Evolutionary conservation across 2,113 vertebrate genomes (phyloP), one percentile per base, ranked within the genome.

Genomic region (Poeciliopsis occidentalis): DNA sequence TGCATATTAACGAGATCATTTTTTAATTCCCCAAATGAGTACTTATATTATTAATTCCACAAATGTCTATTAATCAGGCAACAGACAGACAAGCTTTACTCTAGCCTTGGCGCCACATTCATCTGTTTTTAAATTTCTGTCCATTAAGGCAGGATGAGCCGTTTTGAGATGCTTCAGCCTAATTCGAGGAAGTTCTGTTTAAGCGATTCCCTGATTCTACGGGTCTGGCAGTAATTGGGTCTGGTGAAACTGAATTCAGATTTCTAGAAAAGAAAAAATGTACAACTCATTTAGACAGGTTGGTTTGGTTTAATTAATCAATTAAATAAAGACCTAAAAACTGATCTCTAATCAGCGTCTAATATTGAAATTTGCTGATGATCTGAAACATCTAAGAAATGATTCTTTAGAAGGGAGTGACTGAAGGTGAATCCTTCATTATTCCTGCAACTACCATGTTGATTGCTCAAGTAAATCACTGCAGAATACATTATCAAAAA

Each of bases 381-480:
- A 57, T 57, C 24, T 57, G 24, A 47, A 47, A 47, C 44, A 7
- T 47, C 17, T 47, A 2, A 57, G 17, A 64, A 8, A 64, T 64
- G 3, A 30, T 64, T 8, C 22, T 22, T 19, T 57, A 57, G 22
- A n/a, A 3, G 24, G 24, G 51, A n/a, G 19, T 57, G 24, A 10
- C 10, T n/a, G 24, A 24, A 57, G 51, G 51, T 57, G 51, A 57
- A 57, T 57, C 22, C 24, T 57, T n/a, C 51, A n/a, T 66, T 31
- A 61, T 71, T 39, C 75, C 54, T 72, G 41, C 34, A 60, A 54
- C 94, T 95, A 95, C 95, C 94, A 93, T 93, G 91, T 95, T 90
- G 89, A 95, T 95, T 95, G 94, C 96, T 92, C 94, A 95, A 92
- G 93, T 94, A 95, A 95, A 29, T 24, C 47, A 26, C 69, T 27